Percentiles rank a stretch among this genome's conserved stretches.
phyloP scores from a whole-genome alignment of 2,888 invertebrate genomes.

The Eumacrocentrus americanus region DNA sequence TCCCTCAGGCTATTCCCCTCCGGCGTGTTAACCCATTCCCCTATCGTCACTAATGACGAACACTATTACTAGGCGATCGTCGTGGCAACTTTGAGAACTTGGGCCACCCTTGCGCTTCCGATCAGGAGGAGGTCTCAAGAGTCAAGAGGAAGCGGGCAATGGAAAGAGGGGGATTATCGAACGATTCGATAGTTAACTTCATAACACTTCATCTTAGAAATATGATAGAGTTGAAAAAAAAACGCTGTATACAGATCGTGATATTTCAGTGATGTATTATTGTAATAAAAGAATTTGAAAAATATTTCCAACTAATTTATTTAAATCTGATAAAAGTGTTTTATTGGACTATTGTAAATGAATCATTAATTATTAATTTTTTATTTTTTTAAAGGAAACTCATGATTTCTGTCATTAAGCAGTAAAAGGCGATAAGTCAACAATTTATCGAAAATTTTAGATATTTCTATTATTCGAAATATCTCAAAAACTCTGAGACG shows the following conservation, averaged over 20 bases:
- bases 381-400: too few species aligned
- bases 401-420: too few species aligned
- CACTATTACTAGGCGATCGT: slow-evolving; percentile 49
- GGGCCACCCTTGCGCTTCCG: slow-evolving; percentile 5
- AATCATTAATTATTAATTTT: too few species aligned
- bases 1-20: slow-evolving; percentile 24
- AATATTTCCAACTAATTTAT: neutral
- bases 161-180: slow-evolving; percentile 3
- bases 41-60: slow-evolving; percentile 50
- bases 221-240: neutral
- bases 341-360: too few species aligned
- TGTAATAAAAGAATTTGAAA: neutral
- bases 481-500: too few species aligned
- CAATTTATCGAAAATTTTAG: too few species aligned
- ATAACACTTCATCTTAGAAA: neutral
- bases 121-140: neutral
- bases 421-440: too few species aligned
- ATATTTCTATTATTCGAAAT: too few species aligned
- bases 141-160: neutral
- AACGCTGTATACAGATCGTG: neutral
- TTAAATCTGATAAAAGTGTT: neutral
- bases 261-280: neutral
- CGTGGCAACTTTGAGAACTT: slow-evolving; percentile 48
- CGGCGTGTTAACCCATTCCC: slow-evolving; percentile 41
- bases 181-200: neutral